Evolutionary conservation across 2,797 vertebrate species (phyloP).

Genomic region (Lutjanus argentimaculatus): DNA sequence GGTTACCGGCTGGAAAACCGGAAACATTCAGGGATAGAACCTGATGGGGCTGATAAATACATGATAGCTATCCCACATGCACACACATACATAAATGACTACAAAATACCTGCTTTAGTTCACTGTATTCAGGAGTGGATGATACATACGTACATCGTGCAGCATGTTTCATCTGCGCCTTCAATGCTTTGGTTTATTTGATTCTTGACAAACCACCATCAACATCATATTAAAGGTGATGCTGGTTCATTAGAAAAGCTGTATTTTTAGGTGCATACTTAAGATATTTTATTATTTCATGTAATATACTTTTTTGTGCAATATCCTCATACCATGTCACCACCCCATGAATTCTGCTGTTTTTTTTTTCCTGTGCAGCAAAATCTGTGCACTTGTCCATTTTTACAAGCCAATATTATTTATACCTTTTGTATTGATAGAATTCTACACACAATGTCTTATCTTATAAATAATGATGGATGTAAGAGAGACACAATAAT

Average conservation of each 20-base stretch:
- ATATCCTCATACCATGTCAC: too few species aligned
- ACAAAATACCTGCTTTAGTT: background rate
- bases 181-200: background rate
- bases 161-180: background rate
- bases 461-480: background rate
- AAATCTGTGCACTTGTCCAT: too few species aligned
- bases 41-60: conserved; percentile 24
- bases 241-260: background rate
- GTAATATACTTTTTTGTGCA: too few species aligned
- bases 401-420: too few species aligned
- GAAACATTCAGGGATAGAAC: conserved; percentile 56
- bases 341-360: too few species aligned
- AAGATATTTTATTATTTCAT: too few species aligned
- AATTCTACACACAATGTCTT: too few species aligned
- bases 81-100: background rate
- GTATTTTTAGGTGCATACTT: background rate
- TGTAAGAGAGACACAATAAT: background rate
- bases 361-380: too few species aligned
- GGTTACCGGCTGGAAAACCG: conserved; percentile 56
- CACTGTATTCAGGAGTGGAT: background rate
- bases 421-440: too few species aligned
- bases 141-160: too few species aligned
- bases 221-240: background rate
- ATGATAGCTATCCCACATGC: background rate
- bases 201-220: background rate